A percentile compares a stretch with the other conserved stretches of the same genome.
phyloP scores from a whole-genome alignment of 2,113 vertebrate species.

The Tupaia tana region DNA sequence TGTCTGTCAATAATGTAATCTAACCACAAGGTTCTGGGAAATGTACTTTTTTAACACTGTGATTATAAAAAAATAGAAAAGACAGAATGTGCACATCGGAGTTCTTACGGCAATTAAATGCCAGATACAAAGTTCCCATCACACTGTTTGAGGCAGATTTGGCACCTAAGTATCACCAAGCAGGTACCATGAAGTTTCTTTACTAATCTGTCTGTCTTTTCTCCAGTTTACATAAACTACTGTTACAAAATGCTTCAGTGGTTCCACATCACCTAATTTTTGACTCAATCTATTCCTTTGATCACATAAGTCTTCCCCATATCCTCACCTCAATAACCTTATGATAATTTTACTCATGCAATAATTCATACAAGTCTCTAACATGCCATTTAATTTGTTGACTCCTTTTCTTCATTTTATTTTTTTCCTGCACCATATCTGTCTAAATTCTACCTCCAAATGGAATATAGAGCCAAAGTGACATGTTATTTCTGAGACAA shows the following conservation, averaged over 20 bases:
- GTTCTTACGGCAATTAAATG: background rate
- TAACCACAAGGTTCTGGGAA: background rate
- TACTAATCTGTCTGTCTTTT: background rate
- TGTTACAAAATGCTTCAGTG: background rate
- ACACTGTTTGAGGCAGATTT: background rate
- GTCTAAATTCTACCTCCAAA: background rate
- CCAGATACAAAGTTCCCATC: background rate
- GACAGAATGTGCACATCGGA: background rate
- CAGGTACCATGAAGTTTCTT: background rate
- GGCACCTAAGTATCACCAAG: background rate
- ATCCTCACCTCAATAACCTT: background rate
- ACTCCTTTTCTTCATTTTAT: background rate
- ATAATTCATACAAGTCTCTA: background rate
- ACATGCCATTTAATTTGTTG: background rate
- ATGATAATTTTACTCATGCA: background rate
- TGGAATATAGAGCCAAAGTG: background rate
- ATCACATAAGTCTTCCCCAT: background rate
- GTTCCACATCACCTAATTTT: background rate
- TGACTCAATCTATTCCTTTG: background rate
- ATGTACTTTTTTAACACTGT: background rate
- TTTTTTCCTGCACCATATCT: background rate
- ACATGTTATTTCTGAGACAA: background rate
- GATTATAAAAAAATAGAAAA: background rate
- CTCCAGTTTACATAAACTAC: background rate
- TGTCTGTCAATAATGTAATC: background rate